Base-by-base conservation (phyloP, 2,797 vertebrate genomes). In the Argyrosomus regius region DNA sequence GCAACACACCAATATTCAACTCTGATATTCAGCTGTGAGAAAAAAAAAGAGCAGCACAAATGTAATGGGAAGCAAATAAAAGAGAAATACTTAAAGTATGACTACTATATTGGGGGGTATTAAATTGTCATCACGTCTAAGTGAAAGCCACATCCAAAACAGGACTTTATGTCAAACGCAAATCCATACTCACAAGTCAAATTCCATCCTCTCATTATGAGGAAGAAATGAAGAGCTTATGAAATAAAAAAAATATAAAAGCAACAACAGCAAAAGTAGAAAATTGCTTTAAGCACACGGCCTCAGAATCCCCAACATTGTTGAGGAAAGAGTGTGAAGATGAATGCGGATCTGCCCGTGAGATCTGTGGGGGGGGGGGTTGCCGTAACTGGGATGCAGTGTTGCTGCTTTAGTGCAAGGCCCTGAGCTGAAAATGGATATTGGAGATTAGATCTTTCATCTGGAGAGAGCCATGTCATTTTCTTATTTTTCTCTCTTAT, bases 401-500 rank as follows among this genome's bases (percentile, higher is more conserved):
- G 75, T 70, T 83, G 81, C 84, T 85, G 86, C 84, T 88, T 86
- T 86, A 82, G 87, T 82, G 89, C 69, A 57, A 60, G 89, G 86
- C 94, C 90, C 90, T 89, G 92, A 94, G 92, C 93, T 95, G 94
- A 94, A 96, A 95, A 95, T 95, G 94, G 95, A 95, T 95, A 94
- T 95, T 94, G 93, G 92, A 96, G 95, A 95, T 95, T 95, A 95
- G 93, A 95, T 96, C 94, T 95, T 95, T 95, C 94, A 94, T 94
- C 94, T 95, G 92, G 93, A 95, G 94, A 94, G 92, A 93, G 93
- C 88, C 91, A 93, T 95, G 95, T 95, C 94, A 95, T 96, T 95
- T 96, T 95, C 93, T 93, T 95, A 95, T 95, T 95, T 95, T 95
- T 93, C 93, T 94, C 89, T 85, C 83, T 85, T 96, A 96, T 96